Base-by-base conservation (phyloP, 2,888 invertebrate species). In the Cacoxenus indagator region DNA sequence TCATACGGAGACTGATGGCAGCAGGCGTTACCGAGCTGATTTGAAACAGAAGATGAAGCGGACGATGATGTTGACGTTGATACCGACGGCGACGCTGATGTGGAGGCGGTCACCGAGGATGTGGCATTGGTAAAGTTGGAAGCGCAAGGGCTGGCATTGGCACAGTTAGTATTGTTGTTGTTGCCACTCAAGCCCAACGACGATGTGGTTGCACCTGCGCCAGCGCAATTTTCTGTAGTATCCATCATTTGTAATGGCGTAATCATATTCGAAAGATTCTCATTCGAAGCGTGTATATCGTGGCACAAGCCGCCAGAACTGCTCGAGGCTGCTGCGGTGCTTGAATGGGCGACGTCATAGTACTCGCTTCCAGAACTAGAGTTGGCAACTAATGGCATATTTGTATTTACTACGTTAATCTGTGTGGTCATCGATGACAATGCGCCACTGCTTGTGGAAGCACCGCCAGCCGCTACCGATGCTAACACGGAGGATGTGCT, bases 1-100 rank as follows among this genome's bases (percentile, higher is more conserved):
- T 96, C 96, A 87, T 96, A 96, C 1, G 96, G 96, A 76, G 96
- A 95, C 87, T 95, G 95, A 88, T 96, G 96, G 75, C 90, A 90
- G 72, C 84, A 86, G 61, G 83, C 76, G 27, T n/a, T 37, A 51
- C 24, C 70, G 74, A 55, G 11, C 74, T 90, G 88, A n/a, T 46
- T 22, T 55, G 89, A 90, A 57, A 77, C 67, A 22, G 77, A 69
- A 65, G 70, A 69, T n/a, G 70, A 70, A 67, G 72, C 70, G 55
- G 69, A 65, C 27, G 73, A 73, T 45, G 71, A 67, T 57, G 74
- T 69, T 67, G 68, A 65, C 37, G 72, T 66, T 51, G 73, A 14
- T 46, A 51, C 48, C 37, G 54, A 24, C n/a, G 59, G 51, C 37
- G 54, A 24, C n/a, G 66, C 31, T 19, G 77, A 64, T 11, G 76